Percentiles rank a stretch among this genome's conserved stretches.
Evolutionary conservation across 2,113 vertebrate genomes (phyloP).

Genomic region (Carollia perspicillata): DNA sequence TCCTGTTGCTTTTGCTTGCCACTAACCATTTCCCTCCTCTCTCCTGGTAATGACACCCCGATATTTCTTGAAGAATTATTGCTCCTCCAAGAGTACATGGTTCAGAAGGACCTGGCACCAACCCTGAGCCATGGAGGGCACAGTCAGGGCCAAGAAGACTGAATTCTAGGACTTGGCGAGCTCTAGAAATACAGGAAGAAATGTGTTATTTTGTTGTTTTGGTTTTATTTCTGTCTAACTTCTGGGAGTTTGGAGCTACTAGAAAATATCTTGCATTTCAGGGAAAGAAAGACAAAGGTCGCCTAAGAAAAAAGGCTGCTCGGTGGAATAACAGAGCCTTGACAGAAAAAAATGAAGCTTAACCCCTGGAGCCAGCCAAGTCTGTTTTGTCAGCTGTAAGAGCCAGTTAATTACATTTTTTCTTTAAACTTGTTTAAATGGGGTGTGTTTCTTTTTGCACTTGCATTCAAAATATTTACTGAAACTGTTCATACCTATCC

Average conservation of each 20-base stretch:
- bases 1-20: not conserved
- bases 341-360: not conserved
- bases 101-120: not conserved
- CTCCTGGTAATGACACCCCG: not conserved
- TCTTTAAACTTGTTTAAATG: not conserved
- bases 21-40: not conserved
- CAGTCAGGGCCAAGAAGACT: not conserved
- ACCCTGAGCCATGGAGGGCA: not conserved
- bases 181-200: not conserved
- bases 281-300: not conserved
- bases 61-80: not conserved
- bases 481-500: not conserved
- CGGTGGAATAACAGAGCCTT: not conserved
- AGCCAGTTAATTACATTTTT: not conserved
- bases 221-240: not conserved
- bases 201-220: not conserved
- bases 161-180: not conserved
- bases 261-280: not conserved
- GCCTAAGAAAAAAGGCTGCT: not conserved
- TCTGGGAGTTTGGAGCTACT: not conserved
- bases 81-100: not conserved
- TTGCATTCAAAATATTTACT: slow-evolving; percentile 23
- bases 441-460: not conserved
- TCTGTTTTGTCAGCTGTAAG: not conserved
- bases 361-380: not conserved